Base-by-base conservation (phyloP, 2,113 vertebrate genomes). In the Falcunculus frontatus region DNA sequence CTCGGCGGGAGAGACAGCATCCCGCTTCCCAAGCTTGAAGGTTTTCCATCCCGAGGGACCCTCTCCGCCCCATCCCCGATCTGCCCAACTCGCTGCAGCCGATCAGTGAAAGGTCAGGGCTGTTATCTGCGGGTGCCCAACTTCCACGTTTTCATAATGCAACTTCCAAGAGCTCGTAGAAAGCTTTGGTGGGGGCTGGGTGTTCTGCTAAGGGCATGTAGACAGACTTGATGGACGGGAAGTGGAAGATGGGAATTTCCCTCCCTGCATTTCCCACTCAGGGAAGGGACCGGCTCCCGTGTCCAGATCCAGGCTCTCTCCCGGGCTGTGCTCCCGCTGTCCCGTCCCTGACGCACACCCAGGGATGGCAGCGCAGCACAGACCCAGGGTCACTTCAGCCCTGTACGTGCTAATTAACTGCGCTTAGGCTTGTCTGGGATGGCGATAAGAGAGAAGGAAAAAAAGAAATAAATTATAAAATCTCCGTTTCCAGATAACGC, bases 61-160 rank as follows among this genome's bases (percentile, higher is more conserved):
- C 10, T 33, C 50, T 39, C 16, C 50, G 73, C 62, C 77, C 47
- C 41, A 4, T 50, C 47, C 63, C 23, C 20, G 33, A 8, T 30
- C 63, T 53, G 83, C 64, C 70, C 70, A 5, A 4, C 32, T 27
- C 35, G 18, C 72, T 32, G 60, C 4, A 32, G 72, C 70, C 68
- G 16, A 63, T 46, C 22, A 59, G 74, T 1, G 44, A 56, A 90
- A 92, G 95, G 96, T 95, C 95, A 76, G 87, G 49, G 86, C 95
- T 96, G 68, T 84, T 88, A 52, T 84, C 86, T 88, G 96, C 14
- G 86, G 73, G 86, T 80, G 86, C 75, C 65, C 94, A 80, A 95
- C 96, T 96, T 95, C 94, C 95, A 96, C 77, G 52, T 97, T 97
- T 89, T 81, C 84, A 22, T 47, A 65, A 46, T n/a, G 87, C 76